These are phyloP conservation scores for Goniozus legneri DNA, from an alignment of 1,140 invertebrate genomes.

Conservation along the genomic window DNA sequence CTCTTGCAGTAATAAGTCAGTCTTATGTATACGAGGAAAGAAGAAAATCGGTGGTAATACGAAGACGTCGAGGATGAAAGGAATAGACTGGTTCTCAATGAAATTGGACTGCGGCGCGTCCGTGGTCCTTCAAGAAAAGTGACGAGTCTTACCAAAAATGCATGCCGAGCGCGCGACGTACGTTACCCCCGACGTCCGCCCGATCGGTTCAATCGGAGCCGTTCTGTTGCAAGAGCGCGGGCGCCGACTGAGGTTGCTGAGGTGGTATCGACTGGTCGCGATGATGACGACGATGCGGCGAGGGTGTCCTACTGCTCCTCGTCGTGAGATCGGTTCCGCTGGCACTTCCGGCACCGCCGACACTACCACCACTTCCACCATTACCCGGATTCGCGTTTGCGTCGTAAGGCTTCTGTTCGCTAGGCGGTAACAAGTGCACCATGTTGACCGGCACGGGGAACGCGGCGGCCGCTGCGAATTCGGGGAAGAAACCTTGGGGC, in stretches of 20 bases:
- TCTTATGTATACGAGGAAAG: slow-evolving; percentile 15
- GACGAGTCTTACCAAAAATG: too few species aligned
- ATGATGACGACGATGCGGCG: slow-evolving; percentile 32
- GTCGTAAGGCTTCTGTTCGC: slow-evolving; percentile 61
- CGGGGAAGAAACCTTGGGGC: slow-evolving; percentile 71
- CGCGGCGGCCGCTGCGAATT: slow-evolving; percentile 68
- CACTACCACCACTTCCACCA: slow-evolving; percentile 7
- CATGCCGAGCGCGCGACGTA: too few species aligned
- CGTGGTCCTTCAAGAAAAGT: too few species aligned
- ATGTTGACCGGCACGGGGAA: slow-evolving; percentile 81
- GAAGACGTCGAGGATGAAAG: background rate
- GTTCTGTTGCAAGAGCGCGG: slow-evolving; percentile 47
- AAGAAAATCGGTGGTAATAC: slow-evolving; percentile 13
- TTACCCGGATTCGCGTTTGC: slow-evolving; percentile 21
- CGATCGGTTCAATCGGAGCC: slow-evolving; percentile 38
- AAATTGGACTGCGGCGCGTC: background rate
- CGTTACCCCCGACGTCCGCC: too few species aligned
- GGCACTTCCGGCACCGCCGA: background rate
- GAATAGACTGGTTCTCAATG: too few species aligned
- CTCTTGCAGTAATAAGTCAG: slow-evolving; percentile 22
- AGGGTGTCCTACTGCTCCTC: slow-evolving; percentile 34
- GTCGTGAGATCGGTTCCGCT: background rate
- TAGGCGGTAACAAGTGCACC: slow-evolving; percentile 75
- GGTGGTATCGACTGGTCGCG: slow-evolving; percentile 37
- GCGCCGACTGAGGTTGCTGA: slow-evolving; percentile 42